Conservation (phyloP, 1,140 invertebrate species). For the Mesaphorura yosii region DNA sequence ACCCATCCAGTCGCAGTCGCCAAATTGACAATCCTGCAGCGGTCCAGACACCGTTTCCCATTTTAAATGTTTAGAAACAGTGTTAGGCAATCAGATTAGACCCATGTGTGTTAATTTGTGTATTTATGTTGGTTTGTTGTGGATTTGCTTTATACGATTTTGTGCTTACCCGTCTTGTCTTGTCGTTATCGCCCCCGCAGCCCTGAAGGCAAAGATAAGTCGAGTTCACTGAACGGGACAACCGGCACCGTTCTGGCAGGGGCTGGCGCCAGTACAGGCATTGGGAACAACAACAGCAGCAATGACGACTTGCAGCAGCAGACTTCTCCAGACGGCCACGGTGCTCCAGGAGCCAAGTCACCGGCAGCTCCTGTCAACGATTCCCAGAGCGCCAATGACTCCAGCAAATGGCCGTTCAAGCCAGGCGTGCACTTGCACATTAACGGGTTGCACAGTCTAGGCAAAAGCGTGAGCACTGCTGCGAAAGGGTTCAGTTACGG, state of each 20-base stretch:
- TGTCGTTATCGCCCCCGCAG: background rate
- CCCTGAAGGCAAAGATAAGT: conserved; percentile 4
- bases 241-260: background rate
- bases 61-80: background rate
- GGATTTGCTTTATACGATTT: background rate
- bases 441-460: conserved; percentile 55
- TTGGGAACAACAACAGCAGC: conserved; percentile 4
- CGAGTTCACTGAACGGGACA: background rate
- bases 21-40: background rate
- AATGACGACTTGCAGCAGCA: conserved; percentile 15
- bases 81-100: background rate
- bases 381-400: conserved; percentile 11
- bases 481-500: conserved; percentile 32
- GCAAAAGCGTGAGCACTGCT: conserved; percentile 32
- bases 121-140: too few relatives aligned
- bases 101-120: background rate
- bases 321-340: too few relatives aligned
- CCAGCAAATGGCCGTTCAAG: conserved; percentile 61
- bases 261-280: background rate
- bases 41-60: background rate
- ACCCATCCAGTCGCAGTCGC: too few relatives aligned
- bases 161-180: too few relatives aligned
- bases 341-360: too few relatives aligned
- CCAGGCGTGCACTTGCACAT: conserved; percentile 70
- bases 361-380: too few relatives aligned